These are phyloP conservation scores for Cactoblastis cactorum DNA, from an alignment of 2,888 invertebrate species.

Conservation along the genomic window DNA sequence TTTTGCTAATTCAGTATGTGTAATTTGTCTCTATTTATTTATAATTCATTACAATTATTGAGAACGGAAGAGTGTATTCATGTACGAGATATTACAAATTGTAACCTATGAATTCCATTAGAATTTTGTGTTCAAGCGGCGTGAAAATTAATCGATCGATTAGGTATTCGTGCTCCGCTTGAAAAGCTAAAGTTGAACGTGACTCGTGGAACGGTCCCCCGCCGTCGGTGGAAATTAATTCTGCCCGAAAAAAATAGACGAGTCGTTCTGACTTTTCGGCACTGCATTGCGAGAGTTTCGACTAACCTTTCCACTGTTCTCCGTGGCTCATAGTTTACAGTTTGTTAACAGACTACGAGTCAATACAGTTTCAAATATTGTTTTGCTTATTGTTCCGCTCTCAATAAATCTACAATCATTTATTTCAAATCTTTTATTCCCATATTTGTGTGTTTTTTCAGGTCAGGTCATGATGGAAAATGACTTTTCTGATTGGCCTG, in stretches of 20 bases:
- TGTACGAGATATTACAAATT: conserved; percentile 29
- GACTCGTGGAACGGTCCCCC: conserved; percentile 57
- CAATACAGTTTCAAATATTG: conserved; percentile 37
- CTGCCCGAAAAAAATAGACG: conserved; percentile 46
- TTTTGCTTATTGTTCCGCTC: conserved; percentile 28
- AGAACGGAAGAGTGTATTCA: not conserved
- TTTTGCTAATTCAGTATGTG: no score
- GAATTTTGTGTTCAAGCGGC: conserved; percentile 51
- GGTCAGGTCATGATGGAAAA: no score
- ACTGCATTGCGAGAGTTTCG: conserved; percentile 44
- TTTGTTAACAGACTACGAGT: conserved; percentile 28
- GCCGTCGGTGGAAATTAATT: conserved; percentile 62
- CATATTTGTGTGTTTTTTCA: not conserved
- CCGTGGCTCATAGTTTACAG: conserved; percentile 29
- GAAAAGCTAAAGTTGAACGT: conserved; percentile 67
- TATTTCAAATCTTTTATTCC: conserved; percentile 17
- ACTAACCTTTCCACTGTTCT: conserved; percentile 40
- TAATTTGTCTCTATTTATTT: no score
- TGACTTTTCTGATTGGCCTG: no score
- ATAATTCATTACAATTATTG: no score
- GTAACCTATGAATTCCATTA: conserved; percentile 44
- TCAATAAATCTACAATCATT: conserved; percentile 21
- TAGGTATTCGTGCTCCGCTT: conserved; percentile 62
- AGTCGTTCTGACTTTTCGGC: conserved; percentile 45
- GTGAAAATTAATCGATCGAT: conserved; percentile 74